A percentile compares a stretch with the other conserved stretches of the same genome.
Evolutionary conservation across 1,140 invertebrate genomes (phyloP).

Genomic region (Choristoneura fumiferana): DNA sequence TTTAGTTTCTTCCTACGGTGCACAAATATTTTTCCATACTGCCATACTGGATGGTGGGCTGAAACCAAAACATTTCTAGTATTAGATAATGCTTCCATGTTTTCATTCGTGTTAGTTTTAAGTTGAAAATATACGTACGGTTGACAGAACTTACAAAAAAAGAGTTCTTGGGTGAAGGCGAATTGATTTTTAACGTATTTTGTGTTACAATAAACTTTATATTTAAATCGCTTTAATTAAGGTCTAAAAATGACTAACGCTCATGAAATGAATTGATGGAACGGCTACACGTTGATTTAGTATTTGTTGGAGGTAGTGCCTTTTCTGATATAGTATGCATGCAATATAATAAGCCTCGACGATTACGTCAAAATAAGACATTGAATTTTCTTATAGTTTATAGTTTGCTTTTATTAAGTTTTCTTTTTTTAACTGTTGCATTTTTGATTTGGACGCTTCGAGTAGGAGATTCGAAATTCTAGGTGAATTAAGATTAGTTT

Average conservation of each 20-base stretch:
- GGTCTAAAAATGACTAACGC: slow-evolving; percentile 12
- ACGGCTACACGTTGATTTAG: slow-evolving; percentile 23
- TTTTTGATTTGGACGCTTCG: slow-evolving; percentile 3
- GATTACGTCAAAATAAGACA: slow-evolving; percentile 32
- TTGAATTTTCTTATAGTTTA: slow-evolving; percentile 26
- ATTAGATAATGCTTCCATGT: slow-evolving; percentile 38
- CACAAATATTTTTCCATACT: slow-evolving; percentile 30
- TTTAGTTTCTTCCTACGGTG: slow-evolving; percentile 24
- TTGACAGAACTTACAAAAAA: neutral
- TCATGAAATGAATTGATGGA: slow-evolving; percentile 15
- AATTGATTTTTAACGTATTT: neutral
- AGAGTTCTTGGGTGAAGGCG: neutral
- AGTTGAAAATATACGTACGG: neutral
- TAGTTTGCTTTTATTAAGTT: slow-evolving; percentile 28
- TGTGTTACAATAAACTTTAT: neutral
- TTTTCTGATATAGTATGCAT: slow-evolving; percentile 42
- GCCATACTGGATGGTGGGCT: neutral
- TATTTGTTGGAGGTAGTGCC: slow-evolving; percentile 45
- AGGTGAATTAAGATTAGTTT: neutral
- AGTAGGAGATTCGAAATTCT: neutral
- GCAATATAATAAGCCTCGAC: slow-evolving; percentile 32
- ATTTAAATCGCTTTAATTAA: slow-evolving; percentile 3
- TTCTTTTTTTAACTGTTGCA: slow-evolving; percentile 31
- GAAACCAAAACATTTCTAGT: slow-evolving; percentile 35
- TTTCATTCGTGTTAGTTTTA: slow-evolving; percentile 36